Evolutionary conservation across 2,113 vertebrate genomes (phyloP), one percentile per base, ranked within the genome.

Genomic region (Lepus americanus): DNA sequence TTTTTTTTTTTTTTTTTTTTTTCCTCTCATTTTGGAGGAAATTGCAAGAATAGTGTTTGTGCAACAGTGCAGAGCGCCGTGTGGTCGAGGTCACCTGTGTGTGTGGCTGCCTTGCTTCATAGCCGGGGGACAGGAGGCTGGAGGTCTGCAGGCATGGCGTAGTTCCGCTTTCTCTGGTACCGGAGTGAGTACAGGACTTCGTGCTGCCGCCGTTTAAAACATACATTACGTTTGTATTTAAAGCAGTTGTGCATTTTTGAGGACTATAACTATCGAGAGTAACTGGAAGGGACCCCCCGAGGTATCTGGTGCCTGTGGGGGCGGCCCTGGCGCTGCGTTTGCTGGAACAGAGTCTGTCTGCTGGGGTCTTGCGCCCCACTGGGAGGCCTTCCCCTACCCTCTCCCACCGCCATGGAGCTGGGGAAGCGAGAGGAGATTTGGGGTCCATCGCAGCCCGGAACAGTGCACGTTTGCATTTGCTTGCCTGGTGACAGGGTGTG

Each of bases 401-500:
- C 5, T 78, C 19, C 25, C 31, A 44, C 44, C 44, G 44, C 44
- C 70, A 5, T 7, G 12, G 44, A 39, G 16, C 74, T 53, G 55
- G 39, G 74, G 59, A 27, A 4, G 19, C 0, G 3, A 63, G 81
- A 80, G 72, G 44, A 17, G n/a, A 5, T 49, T 49, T 8, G 8
- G 39, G n/a, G 16, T 44, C 53, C 1, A 14, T 1, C 33, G 86
- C 51, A n/a, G 25, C 59, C 2, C 78, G 23, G 6, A 10, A 20
- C 16, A 6, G 64, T 9, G 10, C 23, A 0, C 59, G 44, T 63
- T 39, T 25, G 63, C 25, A 11, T 10, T 5, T 61, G 66, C 16
- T 1, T 5, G 19, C 49, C 3, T 17, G 3, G 5, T 11, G 20
- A 5, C 0, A 0, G 74, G 7, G 51, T 17, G 29, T 29, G 14